Percentiles rank a stretch among this genome's conserved stretches.
phyloP scores from a whole-genome alignment of 2,113 vertebrate genomes.

The Catharus bicknelli region DNA sequence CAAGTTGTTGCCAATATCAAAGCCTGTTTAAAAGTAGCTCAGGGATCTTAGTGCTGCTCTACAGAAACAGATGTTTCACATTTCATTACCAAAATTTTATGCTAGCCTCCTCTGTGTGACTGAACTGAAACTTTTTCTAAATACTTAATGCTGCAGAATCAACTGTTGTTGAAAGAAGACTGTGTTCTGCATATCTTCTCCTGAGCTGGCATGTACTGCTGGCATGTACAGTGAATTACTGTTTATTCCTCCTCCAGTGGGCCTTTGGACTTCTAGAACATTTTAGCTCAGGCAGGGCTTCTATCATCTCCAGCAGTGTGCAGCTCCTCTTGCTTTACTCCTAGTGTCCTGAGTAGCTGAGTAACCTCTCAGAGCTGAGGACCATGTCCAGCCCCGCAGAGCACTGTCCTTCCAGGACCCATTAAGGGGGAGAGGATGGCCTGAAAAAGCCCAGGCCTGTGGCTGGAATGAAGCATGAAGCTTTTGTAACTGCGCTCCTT shows the following conservation, averaged over 20 bases:
- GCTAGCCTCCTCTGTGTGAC: background rate
- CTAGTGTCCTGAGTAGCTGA: background rate
- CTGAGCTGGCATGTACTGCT: background rate
- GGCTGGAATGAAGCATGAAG: background rate
- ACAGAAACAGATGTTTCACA: conserved; percentile 22
- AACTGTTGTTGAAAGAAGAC: background rate
- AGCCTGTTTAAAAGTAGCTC: conserved; percentile 31
- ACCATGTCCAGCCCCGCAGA: background rate
- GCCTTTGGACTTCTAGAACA: background rate
- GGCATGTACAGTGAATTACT: background rate
- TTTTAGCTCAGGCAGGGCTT: background rate
- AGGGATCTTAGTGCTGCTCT: background rate
- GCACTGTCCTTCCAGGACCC: background rate
- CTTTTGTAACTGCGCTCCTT: background rate
- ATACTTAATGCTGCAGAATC: background rate
- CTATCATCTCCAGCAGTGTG: background rate
- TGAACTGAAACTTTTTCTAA: background rate
- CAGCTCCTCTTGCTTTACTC: background rate
- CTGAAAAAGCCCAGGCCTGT: background rate
- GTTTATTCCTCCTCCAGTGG: background rate
- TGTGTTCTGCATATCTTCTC: background rate
- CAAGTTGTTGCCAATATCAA: conserved; percentile 12
- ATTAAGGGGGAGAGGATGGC: rapidly evolving
- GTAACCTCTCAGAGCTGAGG: background rate
- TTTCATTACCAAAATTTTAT: background rate